Evolutionary conservation across 1,140 invertebrate species (phyloP), one percentile per base, ranked within the genome.

Genomic region (Bacillus rossius): DNA sequence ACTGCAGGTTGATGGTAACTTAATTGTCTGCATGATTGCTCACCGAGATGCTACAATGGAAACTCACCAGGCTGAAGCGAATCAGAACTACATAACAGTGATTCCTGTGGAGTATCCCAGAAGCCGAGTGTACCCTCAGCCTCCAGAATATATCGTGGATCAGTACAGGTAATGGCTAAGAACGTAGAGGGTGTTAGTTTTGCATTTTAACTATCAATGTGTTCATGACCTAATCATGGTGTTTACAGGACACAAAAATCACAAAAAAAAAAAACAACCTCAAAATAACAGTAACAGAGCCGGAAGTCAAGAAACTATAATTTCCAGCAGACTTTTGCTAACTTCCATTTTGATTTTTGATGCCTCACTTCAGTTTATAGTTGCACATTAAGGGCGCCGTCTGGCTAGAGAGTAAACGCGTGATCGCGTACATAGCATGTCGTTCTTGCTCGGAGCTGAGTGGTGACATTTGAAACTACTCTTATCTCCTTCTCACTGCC

Each of bases 101-200:
- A 64, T 64, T 19, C 62, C 62, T n/a, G 60, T 64, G 16, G 62
- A 64, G 29, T 64, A 64, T 48, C 60, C 60, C 16, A 19, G 62
- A 40, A 51, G 59, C n/a, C 49, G 51, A 38, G 42, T 52, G 26
- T 55, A 54, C 49, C 41, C 58, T 14, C 61, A 63, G 20, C 45
- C 59, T 7, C 40, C 61, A 13, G 61, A 63, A 17, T 63, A 60
- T 38, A 45, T 60, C 25, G 59, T 61, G 13, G 61, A 63, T 25
- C 62, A 57, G 20, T 63, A 63, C 22, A 60, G 52, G 61, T 62
- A 48, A 55, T 16, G 14, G 13, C 16, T 42, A 34, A 29, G 2
- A 47, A 2, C 5, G 22, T 14, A 7, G 19, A 3, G 7, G 19
- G 38, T 20, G 7, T 29, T 55, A 2, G n/a, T 51, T 10, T 37